Base-by-base conservation (phyloP, 1,140 invertebrate genomes). In the Drosophila aff. region DNA sequence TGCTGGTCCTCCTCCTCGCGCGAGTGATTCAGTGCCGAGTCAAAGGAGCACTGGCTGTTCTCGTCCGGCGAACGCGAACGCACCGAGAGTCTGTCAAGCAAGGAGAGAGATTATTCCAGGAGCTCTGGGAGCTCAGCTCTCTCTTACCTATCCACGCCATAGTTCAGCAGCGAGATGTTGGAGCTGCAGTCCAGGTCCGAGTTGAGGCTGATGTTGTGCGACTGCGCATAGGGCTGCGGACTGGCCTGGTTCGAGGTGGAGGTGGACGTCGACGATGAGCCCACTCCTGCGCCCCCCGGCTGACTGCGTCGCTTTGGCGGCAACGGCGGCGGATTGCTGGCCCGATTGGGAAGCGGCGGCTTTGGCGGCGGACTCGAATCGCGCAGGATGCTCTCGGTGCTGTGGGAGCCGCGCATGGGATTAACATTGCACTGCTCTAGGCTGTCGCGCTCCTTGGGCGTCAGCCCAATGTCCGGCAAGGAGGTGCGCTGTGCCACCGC, bases 21-120 rank as follows among this genome's bases (percentile, higher is more conserved):
- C 8, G 96, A 97, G 68, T 96, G 96, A 93, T 97, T 97, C 57
- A 97, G 92, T 82, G 97, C 96, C 0, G 97, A 97, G 93, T 98
- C 97, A 71, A 97, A 93, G 68, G 96, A 97, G 41, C 96, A 97
- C 75, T 96, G 96, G 43, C 95, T 96, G 41, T 95, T 95, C 87
- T 96, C 95, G 87, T 96, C 95, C 38, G 95, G 95, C 15, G 95
- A 96, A 71, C 94, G 94, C 61, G 95, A 96, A 33, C 95, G 93
- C 52, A 95, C 92, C 13, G 95, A 95, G 16, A 95, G 93, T 64
- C 95, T 94, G 52, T 21, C 21, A 8, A 26, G 0, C n/a, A 16
- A 4, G 26, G 13, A 7, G 33, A 21, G 23, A n/a, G 21, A 64
- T 55, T 15, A 8, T 1, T 0, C 9, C 6, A n/a, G 15, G 28